Percentiles rank a stretch among this genome's conserved stretches.
Evolutionary conservation across 2,888 invertebrate species (phyloP).

Genomic region (Drosophila pegasa): DNA sequence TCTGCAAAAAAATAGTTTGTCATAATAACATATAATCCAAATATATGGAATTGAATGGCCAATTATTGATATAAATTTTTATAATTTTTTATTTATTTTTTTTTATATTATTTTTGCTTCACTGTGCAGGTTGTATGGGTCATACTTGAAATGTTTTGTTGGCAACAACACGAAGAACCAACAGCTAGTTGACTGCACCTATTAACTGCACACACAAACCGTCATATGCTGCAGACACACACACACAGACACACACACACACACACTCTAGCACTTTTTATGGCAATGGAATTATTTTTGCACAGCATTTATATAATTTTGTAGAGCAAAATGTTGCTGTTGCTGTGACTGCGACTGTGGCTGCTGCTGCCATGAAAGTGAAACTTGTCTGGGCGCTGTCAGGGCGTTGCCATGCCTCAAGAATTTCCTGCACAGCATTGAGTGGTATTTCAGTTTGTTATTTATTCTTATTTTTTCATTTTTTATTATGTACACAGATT

Average conservation of each 20-base stretch:
- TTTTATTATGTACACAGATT: constrained; percentile 10
- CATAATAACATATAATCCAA: no score
- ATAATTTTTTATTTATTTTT: no score
- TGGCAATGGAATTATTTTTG: constrained; percentile 58
- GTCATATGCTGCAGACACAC: constrained; percentile 19
- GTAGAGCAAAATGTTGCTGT: constrained; percentile 58
- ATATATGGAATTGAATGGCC: no score
- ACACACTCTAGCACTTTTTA: constrained; percentile 9
- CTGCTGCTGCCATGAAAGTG: constrained; percentile 48
- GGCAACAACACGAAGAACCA: constrained; percentile 55
- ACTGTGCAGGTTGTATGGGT: constrained; percentile 50
- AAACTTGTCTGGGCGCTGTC: constrained; percentile 68
- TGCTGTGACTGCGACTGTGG: constrained; percentile 12
- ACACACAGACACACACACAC: constrained; percentile 23
- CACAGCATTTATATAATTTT: constrained; percentile 70
- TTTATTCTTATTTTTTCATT: constrained; percentile 10
- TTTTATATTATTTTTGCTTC: constrained; percentile 20
- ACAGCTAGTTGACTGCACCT: constrained; percentile 68
- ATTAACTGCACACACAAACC: constrained; percentile 45
- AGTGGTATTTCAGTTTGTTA: constrained; percentile 15
- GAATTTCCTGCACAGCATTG: constrained; percentile 68
- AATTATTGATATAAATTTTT: no score
- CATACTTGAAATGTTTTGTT: constrained; percentile 56
- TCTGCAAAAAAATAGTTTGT: no score
- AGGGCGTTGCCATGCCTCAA: constrained; percentile 74